Conservation (phyloP, 2,888 invertebrate genomes). For the Eupithecia insigniata region DNA sequence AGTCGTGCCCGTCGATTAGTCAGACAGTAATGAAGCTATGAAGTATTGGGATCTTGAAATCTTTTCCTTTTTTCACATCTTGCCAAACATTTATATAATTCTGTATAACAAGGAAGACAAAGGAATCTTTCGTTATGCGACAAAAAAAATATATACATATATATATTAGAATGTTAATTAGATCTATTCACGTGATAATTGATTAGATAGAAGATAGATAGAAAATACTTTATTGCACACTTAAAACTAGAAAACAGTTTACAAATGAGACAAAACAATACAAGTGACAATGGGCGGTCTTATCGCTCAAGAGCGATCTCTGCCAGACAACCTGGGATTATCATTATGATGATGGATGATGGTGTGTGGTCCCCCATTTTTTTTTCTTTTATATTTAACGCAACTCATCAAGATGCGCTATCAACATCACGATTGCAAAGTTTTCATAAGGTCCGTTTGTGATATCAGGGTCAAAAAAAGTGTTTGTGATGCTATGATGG, state of each 20-base stretch:
- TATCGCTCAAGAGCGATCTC: too few species aligned
- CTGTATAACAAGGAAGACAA: background rate
- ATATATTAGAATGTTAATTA: background rate
- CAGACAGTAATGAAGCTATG: background rate
- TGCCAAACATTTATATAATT: background rate
- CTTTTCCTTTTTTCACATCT: background rate
- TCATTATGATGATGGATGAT: too few species aligned
- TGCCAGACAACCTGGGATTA: too few species aligned
- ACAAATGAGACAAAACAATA: too few species aligned
- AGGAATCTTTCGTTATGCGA: background rate
- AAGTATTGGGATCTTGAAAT: background rate
- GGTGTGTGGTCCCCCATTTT: too few species aligned
- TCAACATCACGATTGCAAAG: background rate
- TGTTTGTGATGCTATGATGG: background rate
- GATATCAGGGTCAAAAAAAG: background rate
- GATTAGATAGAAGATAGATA: background rate
- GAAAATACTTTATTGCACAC: too few species aligned
- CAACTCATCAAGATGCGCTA: background rate
- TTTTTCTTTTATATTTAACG: too few species aligned
- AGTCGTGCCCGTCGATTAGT: background rate
- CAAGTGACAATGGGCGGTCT: too few species aligned
- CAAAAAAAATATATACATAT: too few species aligned
- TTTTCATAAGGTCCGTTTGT: background rate
- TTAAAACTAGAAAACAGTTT: too few species aligned
- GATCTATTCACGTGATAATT: background rate